Evolutionary conservation across 2,113 vertebrate species (phyloP).

Genomic region (human): GRCh38 chrX:93492001-93492500

Average conservation of each 20-base stretch:
- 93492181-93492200: background rate
- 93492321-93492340: background rate
- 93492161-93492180: background rate
- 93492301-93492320: background rate
- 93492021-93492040: background rate
- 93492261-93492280: background rate
- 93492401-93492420: background rate
- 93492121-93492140: background rate
- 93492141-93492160: background rate
- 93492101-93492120: background rate
- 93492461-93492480: background rate
- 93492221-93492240: background rate
- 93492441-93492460: background rate
- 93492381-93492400: background rate
- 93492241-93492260: background rate
- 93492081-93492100: constrained; percentile 12
- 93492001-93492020: background rate
- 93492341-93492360: background rate
- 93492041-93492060: background rate
- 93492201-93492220: background rate
- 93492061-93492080: background rate
- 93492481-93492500: background rate
- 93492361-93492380: background rate
- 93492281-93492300: background rate
- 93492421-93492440: background rate